A percentile compares a stretch with the other conserved stretches of the same genome.
These are phyloP conservation scores for Phocides pigmalion DNA, from an alignment of 1,140 invertebrate genomes.

Conservation along the genomic window DNA sequence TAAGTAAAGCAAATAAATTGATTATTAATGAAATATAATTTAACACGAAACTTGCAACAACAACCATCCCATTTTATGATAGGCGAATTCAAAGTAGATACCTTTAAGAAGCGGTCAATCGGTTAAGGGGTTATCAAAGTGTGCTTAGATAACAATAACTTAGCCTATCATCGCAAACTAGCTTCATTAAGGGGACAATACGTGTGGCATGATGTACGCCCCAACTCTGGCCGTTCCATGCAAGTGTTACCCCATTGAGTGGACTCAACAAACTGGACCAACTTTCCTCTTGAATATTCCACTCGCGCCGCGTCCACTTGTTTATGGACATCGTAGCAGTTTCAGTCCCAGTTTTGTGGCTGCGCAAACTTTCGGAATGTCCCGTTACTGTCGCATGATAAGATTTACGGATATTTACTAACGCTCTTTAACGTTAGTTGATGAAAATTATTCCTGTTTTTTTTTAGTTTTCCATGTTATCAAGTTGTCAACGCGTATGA, in stretches of 20 bases:
- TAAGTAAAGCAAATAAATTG: background rate
- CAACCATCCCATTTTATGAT: background rate
- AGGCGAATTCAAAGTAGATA: conserved; percentile 1
- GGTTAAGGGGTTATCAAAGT: conserved; percentile 32
- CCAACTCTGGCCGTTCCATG: conserved; percentile 33
- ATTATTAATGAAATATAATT: background rate
- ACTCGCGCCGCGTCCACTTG: conserved; percentile 24
- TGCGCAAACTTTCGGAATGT: conserved; percentile 28
- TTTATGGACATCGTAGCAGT: conserved; percentile 36
- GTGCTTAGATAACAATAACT: conserved; percentile 33
- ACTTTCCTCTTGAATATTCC: conserved; percentile 38
- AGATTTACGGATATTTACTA: conserved; percentile 16
- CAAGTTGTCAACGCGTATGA: background rate
- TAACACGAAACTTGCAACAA: conserved; percentile 1
- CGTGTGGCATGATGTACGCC: conserved; percentile 33
- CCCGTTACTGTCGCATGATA: conserved; percentile 23
- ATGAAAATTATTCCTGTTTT: background rate
- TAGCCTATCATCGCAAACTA: conserved; percentile 37
- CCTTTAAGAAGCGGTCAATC: conserved; percentile 8
- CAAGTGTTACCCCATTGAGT: conserved; percentile 37
- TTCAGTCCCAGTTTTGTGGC: conserved; percentile 34
- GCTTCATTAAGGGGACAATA: conserved; percentile 39
- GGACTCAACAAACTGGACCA: conserved; percentile 31
- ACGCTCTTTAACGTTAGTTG: conserved; percentile 1
- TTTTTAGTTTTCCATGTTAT: background rate